Evolutionary conservation across 2,888 invertebrate genomes (phyloP), one percentile per base, ranked within the genome.

Genomic region (Oegoconia quadripuncta): DNA sequence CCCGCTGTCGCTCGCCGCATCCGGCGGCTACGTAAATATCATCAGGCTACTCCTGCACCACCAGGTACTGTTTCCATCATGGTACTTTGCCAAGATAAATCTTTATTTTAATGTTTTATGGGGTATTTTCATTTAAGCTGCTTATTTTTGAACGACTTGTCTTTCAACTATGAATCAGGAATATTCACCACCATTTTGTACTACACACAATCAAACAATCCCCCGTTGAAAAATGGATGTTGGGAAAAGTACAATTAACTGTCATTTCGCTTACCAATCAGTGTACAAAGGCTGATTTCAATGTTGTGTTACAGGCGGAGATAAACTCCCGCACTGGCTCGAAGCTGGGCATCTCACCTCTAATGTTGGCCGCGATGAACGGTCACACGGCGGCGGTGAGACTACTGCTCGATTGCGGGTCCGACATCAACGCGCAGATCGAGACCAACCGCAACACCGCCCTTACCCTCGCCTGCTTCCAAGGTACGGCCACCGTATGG

Each of bases 321-420:
- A 99, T 99, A 55, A 99, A 99, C 88, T 99, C 99, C 11, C 92
- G 97, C 51, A 97, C 97, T 34, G 98, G 98, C 32, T 97, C 97
- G 50, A 98, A 99, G 84, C 89, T 99, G 40, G 99, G 99, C 53
- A 99, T 99, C 64, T 98, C 98, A 1, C 99, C 99, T 3, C 90
- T 99, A 37, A 99, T 99, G 99, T 81, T 99, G 67, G 98, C 99
- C 12, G 97, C 99, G 15, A 99, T 99, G 99, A 99, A 99, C 89
- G 99, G 99, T 0, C 82, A 89, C 88, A 73, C 83, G 66, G 95
- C 96, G 44, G 98, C 98, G 28, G 99, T 99, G 29, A 95, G 96
- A 64, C 86, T 99, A 46, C 89, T 99, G 41, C 90, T 99, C 41
- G 99, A 99, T 79, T 97, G 97, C 92, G 99, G 99, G 51, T 97